phyloP scores from a whole-genome alignment of 37 sponge, comb jelly and placozoan species.

The Halisarca cf. caerulea region DNA sequence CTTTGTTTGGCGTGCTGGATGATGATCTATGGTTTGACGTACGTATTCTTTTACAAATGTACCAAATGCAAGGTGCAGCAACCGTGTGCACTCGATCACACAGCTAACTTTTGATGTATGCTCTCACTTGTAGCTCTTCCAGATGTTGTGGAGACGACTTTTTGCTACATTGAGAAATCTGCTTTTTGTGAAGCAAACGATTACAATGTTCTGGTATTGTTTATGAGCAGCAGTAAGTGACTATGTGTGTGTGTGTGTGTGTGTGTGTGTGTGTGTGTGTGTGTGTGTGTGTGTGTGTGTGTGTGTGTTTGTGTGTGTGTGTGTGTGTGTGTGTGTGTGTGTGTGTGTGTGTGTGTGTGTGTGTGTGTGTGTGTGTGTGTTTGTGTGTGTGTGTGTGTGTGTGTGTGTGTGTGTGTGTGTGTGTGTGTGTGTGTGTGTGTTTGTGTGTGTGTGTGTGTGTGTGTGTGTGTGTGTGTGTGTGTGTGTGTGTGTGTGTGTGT shows the following conservation, averaged over 20 bases:
- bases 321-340: constrained; percentile 24
- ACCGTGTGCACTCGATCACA: too few relatives aligned
- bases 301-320: constrained; percentile 2
- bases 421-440: too few relatives aligned
- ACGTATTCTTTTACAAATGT: too few relatives aligned
- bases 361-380: constrained; percentile 14
- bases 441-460: too few relatives aligned
- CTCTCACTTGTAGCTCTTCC: not conserved
- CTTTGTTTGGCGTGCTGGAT: too few relatives aligned
- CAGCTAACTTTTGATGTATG: not conserved
- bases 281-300: not conserved
- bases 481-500: too few relatives aligned
- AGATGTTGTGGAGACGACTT: not conserved
- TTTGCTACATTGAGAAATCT: constrained; percentile 42
- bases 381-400: too few relatives aligned
- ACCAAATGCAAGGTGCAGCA: too few relatives aligned
- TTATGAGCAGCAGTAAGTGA: constrained; percentile 13
- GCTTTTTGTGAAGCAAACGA: constrained; percentile 42
- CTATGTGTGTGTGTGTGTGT: not conserved
- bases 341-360: constrained; percentile 24
- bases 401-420: too few relatives aligned
- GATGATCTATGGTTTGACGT: too few relatives aligned
- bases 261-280: constrained; percentile 15
- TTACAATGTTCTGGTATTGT: constrained; percentile 43
- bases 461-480: too few relatives aligned